Conservation (phyloP, 2,888 invertebrate species). For the Eugnorisma glareosa region DNA sequence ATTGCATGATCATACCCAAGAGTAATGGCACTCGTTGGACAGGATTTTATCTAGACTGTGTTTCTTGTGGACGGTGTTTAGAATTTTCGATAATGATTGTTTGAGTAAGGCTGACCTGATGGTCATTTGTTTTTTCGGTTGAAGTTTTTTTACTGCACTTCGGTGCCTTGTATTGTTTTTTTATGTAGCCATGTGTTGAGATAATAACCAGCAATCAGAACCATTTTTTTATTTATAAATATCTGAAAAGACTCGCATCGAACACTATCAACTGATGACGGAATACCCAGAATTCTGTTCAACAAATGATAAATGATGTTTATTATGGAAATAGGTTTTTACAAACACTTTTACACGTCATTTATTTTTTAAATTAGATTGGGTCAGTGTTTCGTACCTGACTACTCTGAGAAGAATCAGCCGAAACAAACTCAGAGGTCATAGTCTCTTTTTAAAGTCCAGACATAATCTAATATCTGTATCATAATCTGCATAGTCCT, state of each 20-base stretch:
- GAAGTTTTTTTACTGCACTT: not conserved
- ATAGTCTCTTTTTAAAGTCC: no score
- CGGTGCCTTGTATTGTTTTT: not conserved
- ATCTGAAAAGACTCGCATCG: not conserved
- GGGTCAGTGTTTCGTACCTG: no score
- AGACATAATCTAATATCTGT: no score
- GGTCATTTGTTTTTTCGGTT: not conserved
- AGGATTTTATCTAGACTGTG: slow-evolving; percentile 32
- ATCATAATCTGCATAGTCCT: no score
- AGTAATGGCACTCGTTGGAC: slow-evolving; percentile 10
- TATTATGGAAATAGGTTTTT: no score
- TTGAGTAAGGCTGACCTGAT: not conserved
- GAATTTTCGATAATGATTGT: slow-evolving; percentile 17
- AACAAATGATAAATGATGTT: not conserved
- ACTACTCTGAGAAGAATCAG: no score
- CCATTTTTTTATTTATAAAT: not conserved
- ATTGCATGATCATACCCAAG: slow-evolving; percentile 37
- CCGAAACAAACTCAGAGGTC: no score
- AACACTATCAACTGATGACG: slow-evolving; percentile 14
- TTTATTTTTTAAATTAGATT: no score
- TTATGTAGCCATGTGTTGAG: not conserved
- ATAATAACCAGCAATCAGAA: not conserved
- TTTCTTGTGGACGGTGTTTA: slow-evolving; percentile 9
- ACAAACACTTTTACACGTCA: no score
- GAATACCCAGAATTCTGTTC: not conserved